These are phyloP conservation scores for Champsocephalus gunnari DNA, from an alignment of 2,797 vertebrate species.

Conservation along the genomic window DNA sequence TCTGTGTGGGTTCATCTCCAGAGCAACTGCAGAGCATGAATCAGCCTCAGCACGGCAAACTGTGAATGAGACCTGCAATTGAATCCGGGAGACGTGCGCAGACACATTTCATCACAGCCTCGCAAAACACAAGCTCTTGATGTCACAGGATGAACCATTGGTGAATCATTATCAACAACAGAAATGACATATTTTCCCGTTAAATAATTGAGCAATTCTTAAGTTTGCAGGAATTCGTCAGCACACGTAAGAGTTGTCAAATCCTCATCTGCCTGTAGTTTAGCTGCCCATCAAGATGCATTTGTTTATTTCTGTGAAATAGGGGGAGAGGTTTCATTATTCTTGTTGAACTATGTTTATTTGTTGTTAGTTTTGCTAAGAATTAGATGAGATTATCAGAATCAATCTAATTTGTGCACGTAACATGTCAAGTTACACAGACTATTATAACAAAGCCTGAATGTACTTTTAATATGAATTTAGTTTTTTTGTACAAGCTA, in stretches of 20 bases:
- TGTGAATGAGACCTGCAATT: constrained; percentile 37
- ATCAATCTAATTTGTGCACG: background rate
- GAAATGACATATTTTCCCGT: too few relatives aligned
- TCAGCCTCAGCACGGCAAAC: constrained; percentile 22
- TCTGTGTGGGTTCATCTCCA: constrained; percentile 63
- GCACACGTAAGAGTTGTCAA: background rate
- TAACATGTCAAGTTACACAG: too few relatives aligned
- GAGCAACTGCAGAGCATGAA: constrained; percentile 58
- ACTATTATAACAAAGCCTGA: too few relatives aligned
- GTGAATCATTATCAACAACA: constrained; percentile 30
- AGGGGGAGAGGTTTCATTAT: constrained; percentile 1
- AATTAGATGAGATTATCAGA: background rate
- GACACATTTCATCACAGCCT: constrained; percentile 46
- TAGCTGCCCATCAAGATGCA: background rate
- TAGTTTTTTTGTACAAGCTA: background rate
- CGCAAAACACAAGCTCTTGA: constrained; percentile 28
- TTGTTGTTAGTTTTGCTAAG: background rate
- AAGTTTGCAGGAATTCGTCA: background rate
- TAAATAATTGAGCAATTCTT: background rate
- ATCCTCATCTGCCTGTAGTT: background rate
- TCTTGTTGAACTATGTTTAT: background rate
- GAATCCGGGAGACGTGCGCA: constrained; percentile 1
- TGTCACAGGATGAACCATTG: constrained; percentile 23
- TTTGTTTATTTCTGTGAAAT: background rate
- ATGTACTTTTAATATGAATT: too few relatives aligned